Evolutionary conservation across 2,888 invertebrate genomes (phyloP), one percentile per base, ranked within the genome.

Genomic region (Pristionchus fissidentatus): DNA sequence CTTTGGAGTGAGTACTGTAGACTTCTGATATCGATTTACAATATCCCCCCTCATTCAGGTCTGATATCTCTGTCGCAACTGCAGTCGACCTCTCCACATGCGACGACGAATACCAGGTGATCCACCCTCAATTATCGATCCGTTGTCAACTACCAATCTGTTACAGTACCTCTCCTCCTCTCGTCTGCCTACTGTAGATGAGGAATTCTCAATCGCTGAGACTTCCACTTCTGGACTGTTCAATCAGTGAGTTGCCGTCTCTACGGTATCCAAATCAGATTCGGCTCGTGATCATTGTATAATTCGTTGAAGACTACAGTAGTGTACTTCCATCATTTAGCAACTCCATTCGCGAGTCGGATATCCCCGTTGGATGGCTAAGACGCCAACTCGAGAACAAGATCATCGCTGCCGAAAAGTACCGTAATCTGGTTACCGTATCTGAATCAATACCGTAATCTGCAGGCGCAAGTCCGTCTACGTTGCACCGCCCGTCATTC

Each of bases 141-240:
- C 13, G 62, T 62, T 19, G 70, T 29, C 3, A n/a, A n/a, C n/a
- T n/a, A n/a, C n/a, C n/a, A n/a, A n/a, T n/a, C n/a, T n/a, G n/a
- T n/a, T 70, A 70, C 70, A 2, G 70, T 70, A 70, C 15, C 70
- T 32, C 66, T n/a, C 41, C 13, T 73, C 73, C 26, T 73, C 73
- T 73, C n/a, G 73, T 26, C 41, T 73, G 15, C 10, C 43, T 43
- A 32, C 22, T 19, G 3, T 29, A 32, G 75, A 77, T 19, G 75
- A 77, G 35, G 75, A 77, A 32, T 22, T n/a, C 22, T 32, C 26
- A 19, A 41, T 29, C 7, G 75, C 49, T 0, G 75, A 77, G 49
- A 49, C 75, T 5, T 77, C 75, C 32, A 77, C 49, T 22, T 77
- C 75, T 46, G 75, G 75, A 35, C 75, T 77, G 32, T 77, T 77